phyloP scores from a whole-genome alignment of 2,888 invertebrate species.

The Nomada lathburiana region DNA sequence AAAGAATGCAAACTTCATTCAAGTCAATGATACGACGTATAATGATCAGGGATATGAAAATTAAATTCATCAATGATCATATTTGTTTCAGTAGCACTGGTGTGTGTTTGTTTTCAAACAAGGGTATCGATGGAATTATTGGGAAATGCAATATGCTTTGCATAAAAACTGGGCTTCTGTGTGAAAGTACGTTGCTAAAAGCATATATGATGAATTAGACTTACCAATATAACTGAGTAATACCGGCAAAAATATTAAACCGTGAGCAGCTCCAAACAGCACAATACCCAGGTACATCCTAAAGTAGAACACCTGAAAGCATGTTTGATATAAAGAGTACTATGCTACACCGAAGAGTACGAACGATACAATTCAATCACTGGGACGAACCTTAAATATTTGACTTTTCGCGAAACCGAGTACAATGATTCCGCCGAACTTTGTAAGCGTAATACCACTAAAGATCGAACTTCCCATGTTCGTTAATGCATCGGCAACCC shows the following conservation, averaged over 20 bases:
- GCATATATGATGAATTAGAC: constrained; percentile 71
- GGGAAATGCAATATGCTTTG: constrained; percentile 8
- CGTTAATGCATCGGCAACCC: constrained; percentile 93
- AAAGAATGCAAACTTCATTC: constrained; percentile 9
- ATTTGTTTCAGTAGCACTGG: constrained; percentile 37
- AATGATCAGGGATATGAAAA: constrained; percentile 63
- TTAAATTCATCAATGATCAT: constrained; percentile 16
- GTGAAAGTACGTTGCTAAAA: neutral
- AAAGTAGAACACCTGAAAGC: constrained; percentile 93
- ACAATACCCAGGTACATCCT: constrained; percentile 99
- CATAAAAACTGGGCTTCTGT: neutral
- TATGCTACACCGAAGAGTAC: neutral
- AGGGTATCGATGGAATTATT: constrained; percentile 7
- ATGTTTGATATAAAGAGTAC: neutral
- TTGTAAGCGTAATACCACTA: constrained; percentile 98
- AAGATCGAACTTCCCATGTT: constrained; percentile 97
- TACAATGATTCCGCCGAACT: constrained; percentile 98
- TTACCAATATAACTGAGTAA: constrained; percentile 98
- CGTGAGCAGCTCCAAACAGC: constrained; percentile 97
- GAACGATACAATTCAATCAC: neutral
- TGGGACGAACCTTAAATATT: constrained; percentile 91
- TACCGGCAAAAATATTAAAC: constrained; percentile 98
- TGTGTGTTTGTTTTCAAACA: constrained; percentile 2
- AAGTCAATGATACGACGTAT: neutral
- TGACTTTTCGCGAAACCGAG: constrained; percentile 98